Conservation (phyloP, 2,888 invertebrate genomes). For the Coelinius sp. region DNA sequence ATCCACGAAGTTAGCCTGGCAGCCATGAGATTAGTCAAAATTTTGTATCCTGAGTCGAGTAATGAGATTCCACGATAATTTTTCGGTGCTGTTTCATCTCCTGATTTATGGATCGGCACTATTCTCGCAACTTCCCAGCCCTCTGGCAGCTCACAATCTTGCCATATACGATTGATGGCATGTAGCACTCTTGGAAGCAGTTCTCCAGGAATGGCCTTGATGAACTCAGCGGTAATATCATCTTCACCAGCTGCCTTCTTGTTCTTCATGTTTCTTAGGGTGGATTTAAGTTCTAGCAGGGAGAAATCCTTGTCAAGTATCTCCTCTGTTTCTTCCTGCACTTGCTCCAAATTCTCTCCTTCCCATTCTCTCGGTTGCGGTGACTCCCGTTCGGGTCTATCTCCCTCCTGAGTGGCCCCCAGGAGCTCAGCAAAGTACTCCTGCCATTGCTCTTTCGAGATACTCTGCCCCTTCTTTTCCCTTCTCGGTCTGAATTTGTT, state of each 20-base stretch:
- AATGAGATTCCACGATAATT: slow-evolving; percentile 35
- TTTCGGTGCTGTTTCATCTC: background rate
- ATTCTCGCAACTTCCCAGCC: slow-evolving; percentile 36
- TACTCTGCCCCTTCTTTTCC: background rate
- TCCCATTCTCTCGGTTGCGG: background rate
- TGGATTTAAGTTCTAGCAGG: background rate
- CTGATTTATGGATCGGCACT: slow-evolving; percentile 19
- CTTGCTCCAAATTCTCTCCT: background rate
- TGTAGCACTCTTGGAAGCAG: background rate
- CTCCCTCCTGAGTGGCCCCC: background rate
- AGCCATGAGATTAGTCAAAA: slow-evolving; percentile 15
- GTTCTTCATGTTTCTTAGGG: slow-evolving; percentile 1
- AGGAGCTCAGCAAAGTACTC: background rate
- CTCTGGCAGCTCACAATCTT: slow-evolving; percentile 4
- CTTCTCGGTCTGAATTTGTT: background rate
- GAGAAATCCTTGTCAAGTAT: background rate
- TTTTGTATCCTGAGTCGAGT: slow-evolving; percentile 30
- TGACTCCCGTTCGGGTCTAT: too few species aligned
- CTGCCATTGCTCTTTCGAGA: background rate
- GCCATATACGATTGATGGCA: slow-evolving; percentile 17
- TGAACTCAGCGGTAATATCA: slow-evolving; percentile 1
- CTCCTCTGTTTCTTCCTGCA: background rate
- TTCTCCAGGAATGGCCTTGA: background rate
- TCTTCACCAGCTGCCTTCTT: slow-evolving; percentile 17
- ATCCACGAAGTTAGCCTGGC: slow-evolving; percentile 31